Conservation (phyloP, 2,113 vertebrate species). For the Cercocebus atys region DNA sequence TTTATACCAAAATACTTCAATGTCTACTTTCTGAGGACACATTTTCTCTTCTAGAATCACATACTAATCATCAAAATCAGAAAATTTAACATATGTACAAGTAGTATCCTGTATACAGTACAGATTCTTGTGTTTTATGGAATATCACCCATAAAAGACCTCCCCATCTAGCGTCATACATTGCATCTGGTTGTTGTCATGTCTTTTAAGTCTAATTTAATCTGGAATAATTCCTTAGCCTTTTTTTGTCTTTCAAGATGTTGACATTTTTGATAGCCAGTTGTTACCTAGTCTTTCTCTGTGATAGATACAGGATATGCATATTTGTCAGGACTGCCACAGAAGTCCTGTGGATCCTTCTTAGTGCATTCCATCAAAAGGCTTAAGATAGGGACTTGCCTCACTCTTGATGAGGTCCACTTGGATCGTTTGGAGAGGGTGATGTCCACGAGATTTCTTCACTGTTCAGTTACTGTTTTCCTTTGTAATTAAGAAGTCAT, state of each 20-base stretch:
- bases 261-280: neutral
- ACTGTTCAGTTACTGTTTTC: neutral
- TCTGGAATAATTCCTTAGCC: neutral
- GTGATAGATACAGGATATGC: neutral
- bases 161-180: accelerated
- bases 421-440: neutral
- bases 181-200: neutral
- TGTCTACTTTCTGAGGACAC: neutral
- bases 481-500: neutral
- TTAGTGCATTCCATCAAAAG: neutral
- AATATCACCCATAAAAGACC: too few relatives aligned
- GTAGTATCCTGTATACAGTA: accelerated
- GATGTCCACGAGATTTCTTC: neutral
- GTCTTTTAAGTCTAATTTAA: neutral
- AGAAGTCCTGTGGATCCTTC: neutral
- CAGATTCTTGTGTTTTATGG: neutral
- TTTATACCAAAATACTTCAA: neutral
- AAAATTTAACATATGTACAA: accelerated
- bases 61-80: neutral
- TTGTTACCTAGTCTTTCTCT: neutral
- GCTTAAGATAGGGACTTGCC: too few relatives aligned
- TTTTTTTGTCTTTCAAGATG: neutral
- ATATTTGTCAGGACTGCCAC: neutral
- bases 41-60: neutral
- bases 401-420: neutral